These are phyloP conservation scores for Ptyas mucosa DNA, from an alignment of 2,113 vertebrate genomes.

Conservation along the genomic window DNA sequence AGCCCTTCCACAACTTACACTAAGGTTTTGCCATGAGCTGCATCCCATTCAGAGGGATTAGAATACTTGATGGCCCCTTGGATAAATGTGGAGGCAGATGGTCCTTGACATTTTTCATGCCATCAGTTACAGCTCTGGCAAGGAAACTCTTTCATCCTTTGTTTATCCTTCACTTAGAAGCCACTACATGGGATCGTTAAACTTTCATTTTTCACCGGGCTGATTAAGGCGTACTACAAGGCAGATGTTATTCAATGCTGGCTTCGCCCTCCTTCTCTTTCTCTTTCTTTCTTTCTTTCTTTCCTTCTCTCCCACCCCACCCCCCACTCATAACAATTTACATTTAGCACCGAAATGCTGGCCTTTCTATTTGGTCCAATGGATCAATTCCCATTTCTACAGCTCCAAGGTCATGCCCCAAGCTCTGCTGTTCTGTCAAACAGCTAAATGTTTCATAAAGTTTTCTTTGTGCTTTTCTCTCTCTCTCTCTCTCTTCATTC, in stretches of 20 bases:
- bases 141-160: conserved; percentile 86
- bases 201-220: conserved; percentile 84
- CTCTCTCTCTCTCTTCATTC: not conserved
- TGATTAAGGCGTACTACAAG: conserved; percentile 75
- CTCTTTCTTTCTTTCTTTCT: not conserved
- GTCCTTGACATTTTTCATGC: conserved; percentile 86
- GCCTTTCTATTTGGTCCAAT: conserved; percentile 71
- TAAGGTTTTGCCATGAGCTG: conserved; percentile 77
- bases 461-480: conserved; percentile 42
- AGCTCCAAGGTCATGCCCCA: conserved; percentile 69
- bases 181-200: conserved; percentile 79
- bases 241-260: conserved; percentile 77
- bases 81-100: conserved; percentile 89
- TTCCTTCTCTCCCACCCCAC: not conserved
- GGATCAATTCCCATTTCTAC: conserved; percentile 69
- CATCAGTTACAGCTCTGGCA: conserved; percentile 86
- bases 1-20: conserved; percentile 81
- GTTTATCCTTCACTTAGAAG: conserved; percentile 80
- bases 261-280: not conserved
- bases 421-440: conserved; percentile 54
- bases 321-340: conserved; percentile 71
- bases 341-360: conserved; percentile 70
- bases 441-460: conserved; percentile 66
- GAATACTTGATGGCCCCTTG: conserved; percentile 88
- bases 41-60: conserved; percentile 85